A percentile compares a stretch with the other conserved stretches of the same genome.
These are phyloP conservation scores for Rhynchonycteris naso DNA, from an alignment of 2,797 vertebrate species.

Conservation along the genomic window DNA sequence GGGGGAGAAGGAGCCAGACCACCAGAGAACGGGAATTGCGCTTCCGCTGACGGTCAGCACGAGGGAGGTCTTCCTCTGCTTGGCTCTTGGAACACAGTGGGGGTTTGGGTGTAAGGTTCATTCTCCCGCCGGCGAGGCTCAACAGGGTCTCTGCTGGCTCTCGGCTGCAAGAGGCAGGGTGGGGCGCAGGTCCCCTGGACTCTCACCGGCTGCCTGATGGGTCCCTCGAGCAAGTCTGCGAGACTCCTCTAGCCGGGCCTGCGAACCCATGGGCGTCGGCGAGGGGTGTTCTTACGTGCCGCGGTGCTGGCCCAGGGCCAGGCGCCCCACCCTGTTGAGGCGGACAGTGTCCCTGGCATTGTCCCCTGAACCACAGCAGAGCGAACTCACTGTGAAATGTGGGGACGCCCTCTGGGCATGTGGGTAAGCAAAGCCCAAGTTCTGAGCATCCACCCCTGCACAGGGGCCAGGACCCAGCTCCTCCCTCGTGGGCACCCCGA, in stretches of 20 bases:
- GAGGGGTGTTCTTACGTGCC: accelerated
- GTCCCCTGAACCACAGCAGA: accelerated
- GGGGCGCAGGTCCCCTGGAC: neutral
- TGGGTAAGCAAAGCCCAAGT: neutral
- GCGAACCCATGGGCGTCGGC: accelerated
- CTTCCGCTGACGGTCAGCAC: accelerated
- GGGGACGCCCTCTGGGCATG: neutral
- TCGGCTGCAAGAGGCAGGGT: accelerated
- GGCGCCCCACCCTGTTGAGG: accelerated
- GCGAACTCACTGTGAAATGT: accelerated
- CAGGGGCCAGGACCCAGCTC: accelerated
- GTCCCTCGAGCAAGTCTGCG: accelerated
- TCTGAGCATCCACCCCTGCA: neutral
- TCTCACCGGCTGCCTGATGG: neutral
- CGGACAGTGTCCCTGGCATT: accelerated
- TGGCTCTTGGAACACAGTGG: accelerated
- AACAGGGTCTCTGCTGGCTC: accelerated
- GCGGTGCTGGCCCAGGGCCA: accelerated
- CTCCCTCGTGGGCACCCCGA: accelerated
- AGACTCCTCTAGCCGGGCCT: neutral
- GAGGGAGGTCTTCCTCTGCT: neutral
- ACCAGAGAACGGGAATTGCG: too few species aligned
- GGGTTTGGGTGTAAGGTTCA: accelerated
- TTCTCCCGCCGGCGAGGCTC: accelerated
- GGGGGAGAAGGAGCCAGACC: neutral